Conservation (phyloP, 2,113 vertebrate species). For the Pangasianodon gigas region DNA sequence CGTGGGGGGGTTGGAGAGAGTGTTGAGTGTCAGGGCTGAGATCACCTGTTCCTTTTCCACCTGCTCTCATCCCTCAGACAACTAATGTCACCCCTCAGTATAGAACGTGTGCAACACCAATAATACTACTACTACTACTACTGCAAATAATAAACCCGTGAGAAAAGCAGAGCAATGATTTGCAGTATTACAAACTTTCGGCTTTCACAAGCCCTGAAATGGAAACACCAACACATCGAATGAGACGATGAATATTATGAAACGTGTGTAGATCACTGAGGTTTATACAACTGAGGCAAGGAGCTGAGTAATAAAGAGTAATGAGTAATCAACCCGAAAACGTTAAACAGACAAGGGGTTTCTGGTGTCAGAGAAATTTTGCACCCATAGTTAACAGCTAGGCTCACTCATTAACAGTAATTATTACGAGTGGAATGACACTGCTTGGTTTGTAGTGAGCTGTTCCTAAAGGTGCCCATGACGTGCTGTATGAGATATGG, state of each 20-base stretch:
- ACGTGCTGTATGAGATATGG: neutral
- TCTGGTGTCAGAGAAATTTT: neutral
- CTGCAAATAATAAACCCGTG: neutral
- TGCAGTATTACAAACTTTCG: neutral
- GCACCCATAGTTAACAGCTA: neutral
- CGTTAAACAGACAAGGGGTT: neutral
- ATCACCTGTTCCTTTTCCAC: constrained; percentile 60
- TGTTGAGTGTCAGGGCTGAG: constrained; percentile 52
- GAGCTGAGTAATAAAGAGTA: neutral
- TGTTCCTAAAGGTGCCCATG: neutral
- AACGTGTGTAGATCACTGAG: neutral
- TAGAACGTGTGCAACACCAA: neutral
- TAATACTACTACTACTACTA: neutral
- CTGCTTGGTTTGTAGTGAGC: neutral
- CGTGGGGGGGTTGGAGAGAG: constrained; percentile 8
- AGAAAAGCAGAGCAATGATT: neutral
- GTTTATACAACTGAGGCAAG: neutral
- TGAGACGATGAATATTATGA: neutral
- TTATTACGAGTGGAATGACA: neutral
- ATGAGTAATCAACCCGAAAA: neutral
- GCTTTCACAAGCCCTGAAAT: neutral
- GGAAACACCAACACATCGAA: neutral
- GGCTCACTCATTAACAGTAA: neutral
- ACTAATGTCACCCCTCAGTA: constrained; percentile 5
- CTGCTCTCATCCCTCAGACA: constrained; percentile 55